Conservation (phyloP, 1,140 invertebrate genomes). For the Cyphomyrmex costatus region DNA sequence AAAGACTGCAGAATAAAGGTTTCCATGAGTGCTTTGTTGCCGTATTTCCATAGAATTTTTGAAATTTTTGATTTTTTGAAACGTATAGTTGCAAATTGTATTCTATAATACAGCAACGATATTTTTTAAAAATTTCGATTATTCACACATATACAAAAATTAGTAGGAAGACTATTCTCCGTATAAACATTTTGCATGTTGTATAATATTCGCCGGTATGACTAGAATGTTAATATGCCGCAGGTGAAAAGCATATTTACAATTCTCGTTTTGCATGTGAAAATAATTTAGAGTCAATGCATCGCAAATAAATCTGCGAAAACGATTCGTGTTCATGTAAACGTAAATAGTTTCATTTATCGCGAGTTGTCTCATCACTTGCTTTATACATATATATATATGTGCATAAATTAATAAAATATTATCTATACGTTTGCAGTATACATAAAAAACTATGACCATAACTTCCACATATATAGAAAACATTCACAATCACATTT, state of each 20-base stretch:
- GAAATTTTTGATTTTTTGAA: no score
- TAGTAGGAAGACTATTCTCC: neutral
- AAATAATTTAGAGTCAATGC: conserved; percentile 52
- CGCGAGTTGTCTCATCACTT: conserved; percentile 32
- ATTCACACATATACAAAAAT: neutral
- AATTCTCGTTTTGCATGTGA: conserved; percentile 52
- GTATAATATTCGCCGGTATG: neutral
- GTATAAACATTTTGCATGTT: conserved; percentile 20
- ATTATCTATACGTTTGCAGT: neutral
- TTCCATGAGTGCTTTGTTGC: neutral
- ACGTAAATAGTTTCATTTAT: conserved; percentile 49
- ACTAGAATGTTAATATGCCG: conserved; percentile 24
- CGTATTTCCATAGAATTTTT: neutral
- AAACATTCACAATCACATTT: conserved; percentile 9
- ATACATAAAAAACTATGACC: neutral
- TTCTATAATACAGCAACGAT: neutral
- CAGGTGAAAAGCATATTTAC: conserved; percentile 47
- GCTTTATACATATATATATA: conserved; percentile 16
- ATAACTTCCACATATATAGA: neutral
- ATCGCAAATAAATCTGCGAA: conserved; percentile 30
- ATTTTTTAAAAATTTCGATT: conserved; percentile 11
- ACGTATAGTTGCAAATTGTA: neutral
- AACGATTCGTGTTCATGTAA: conserved; percentile 21
- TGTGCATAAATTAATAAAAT: conserved; percentile 57
- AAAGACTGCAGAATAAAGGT: neutral